phyloP scores from a whole-genome alignment of 2,888 invertebrate genomes.

The Drosophila anomalata region DNA sequence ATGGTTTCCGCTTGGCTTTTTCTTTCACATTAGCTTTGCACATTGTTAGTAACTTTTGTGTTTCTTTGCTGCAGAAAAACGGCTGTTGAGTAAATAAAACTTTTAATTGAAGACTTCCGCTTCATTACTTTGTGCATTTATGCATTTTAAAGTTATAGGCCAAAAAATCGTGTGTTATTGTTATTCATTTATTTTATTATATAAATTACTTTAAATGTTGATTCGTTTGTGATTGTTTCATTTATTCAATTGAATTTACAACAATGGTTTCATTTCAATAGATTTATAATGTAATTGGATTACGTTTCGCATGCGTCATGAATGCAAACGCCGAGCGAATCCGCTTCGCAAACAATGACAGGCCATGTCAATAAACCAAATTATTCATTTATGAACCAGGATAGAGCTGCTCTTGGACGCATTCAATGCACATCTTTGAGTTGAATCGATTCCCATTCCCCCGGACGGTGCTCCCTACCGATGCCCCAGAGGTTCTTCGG shows the following conservation, averaged over 20 bases:
- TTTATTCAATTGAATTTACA: conserved; percentile 1
- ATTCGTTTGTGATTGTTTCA: conserved; percentile 12
- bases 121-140: conserved; percentile 4
- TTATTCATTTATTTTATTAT: background rate
- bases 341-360: conserved; percentile 10
- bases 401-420: conserved; percentile 30
- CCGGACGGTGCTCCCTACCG: background rate
- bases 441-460: conserved; percentile 44
- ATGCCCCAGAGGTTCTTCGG: background rate
- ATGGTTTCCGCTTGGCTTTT: conserved; percentile 30
- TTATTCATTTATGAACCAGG: conserved; percentile 35
- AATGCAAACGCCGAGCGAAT: background rate
- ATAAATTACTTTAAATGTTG: background rate
- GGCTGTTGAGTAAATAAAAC: conserved; percentile 25
- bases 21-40: conserved; percentile 20
- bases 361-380: conserved; percentile 20
- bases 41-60: conserved; percentile 46
- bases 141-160: conserved; percentile 17
- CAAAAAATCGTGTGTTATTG: conserved; percentile 12
- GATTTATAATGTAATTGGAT: conserved; percentile 5
- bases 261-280: background rate
- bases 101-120: conserved; percentile 5
- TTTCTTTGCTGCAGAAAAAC: conserved; percentile 11
- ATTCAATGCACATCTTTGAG: conserved; percentile 40
- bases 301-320: background rate